These are phyloP conservation scores for Drosophila emarginata DNA, from an alignment of 2,888 invertebrate genomes.

Conservation along the genomic window DNA sequence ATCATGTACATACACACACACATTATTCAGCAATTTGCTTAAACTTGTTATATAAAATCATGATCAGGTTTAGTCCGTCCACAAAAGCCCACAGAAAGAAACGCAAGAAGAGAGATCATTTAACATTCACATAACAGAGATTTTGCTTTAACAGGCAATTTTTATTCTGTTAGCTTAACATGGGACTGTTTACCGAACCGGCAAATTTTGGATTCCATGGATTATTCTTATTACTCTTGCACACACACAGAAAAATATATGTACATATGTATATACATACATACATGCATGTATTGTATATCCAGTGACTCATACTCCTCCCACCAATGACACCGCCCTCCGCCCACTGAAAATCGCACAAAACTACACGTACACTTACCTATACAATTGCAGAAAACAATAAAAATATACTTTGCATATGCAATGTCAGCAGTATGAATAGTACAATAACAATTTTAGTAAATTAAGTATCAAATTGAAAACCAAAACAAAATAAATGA, in stretches of 20 bases:
- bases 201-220: neutral
- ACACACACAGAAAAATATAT: neutral
- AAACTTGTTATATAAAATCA: neutral
- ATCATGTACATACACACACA: too few relatives aligned
- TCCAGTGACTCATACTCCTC: neutral
- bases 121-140: neutral
- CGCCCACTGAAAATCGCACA: neutral
- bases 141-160: neutral
- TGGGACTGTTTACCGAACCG: neutral
- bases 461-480: neutral
- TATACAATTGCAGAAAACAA: neutral
- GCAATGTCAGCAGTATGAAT: neutral
- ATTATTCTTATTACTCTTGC: neutral
- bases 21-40: neutral
- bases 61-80: neutral
- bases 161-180: neutral
- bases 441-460: neutral
- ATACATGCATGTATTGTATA: neutral
- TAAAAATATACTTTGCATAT: neutral
- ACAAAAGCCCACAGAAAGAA: too few relatives aligned
- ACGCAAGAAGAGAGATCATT: neutral
- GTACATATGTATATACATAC: neutral
- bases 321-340: neutral
- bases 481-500: neutral
- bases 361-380: neutral